Evolutionary conservation across 2,888 invertebrate species (phyloP), one percentile per base, ranked within the genome.

Genomic region (Athalia cordata): DNA sequence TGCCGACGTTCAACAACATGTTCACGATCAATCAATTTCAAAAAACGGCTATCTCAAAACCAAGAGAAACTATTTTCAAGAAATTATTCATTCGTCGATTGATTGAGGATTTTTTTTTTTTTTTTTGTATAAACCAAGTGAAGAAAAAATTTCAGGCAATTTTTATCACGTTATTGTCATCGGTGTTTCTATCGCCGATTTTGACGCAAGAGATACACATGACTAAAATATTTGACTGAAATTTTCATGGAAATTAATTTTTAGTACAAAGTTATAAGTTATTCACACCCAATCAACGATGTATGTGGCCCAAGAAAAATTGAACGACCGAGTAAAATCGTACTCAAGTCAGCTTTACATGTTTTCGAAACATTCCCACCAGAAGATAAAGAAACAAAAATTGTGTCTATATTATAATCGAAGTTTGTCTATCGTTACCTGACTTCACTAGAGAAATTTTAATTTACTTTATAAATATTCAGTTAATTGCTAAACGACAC

Each of bases 301-400:
- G 29, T 64, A 70, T 62, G 8, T 76, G 29, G 45, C 55, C 15
- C 65, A 59, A 29, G 11, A 47, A 55, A 59, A 29, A 74, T 49
- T 49, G 66, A 66, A 49, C 47, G 49, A 13, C 13, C 49, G 3
- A 49, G 15, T 49, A 66, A 1, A 66, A 49, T 49, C 66, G n/a
- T 9, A 47, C 66, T 13, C 49, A 49, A 65, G 47, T 8, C 66
- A 49, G 47, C 13, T 55, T 9, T 7, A 7, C 15, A 68, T 52
- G 4, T 13, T 61, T 78, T 80, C 77, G 80, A 77, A 80, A 80
- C 78, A 80, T 80, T 80, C 80, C 80, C 80, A 78, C 78, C 80
- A 80, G 74, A 65, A 75, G 45, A 74, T 55, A 67, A 45, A 75
- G 29, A 29, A 29, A 29, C 29, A 79, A 64, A 65, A 70, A 75